Evolutionary conservation across 2,113 vertebrate genomes (phyloP), one percentile per base, ranked within the genome.

Genomic region (Rhinichthys klamathensis): DNA sequence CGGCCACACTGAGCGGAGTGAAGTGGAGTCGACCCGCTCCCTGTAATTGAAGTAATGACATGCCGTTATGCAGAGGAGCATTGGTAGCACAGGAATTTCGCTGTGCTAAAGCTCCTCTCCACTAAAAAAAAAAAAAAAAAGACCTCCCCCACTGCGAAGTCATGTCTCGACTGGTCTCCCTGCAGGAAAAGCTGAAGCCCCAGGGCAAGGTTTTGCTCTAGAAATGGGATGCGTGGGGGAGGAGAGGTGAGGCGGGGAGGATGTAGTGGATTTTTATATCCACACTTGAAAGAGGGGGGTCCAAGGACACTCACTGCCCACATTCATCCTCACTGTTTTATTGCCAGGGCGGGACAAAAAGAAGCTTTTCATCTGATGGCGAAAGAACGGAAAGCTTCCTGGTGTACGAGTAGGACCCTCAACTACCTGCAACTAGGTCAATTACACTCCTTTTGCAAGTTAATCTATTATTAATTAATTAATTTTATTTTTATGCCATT

Each of bases 41-140:
- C 85, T 88, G 85, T 85, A 85, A 90, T 83, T 86, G 72, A 80
- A 70, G 61, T 88, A 88, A 90, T 87, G 74, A 76, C 61, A 88
- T 70, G 85, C 69, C 46, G 58, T 73, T 82, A 82, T 74, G 63
- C 72, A 74, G 41, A 30, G 46, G 73, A 84, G 54, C 23, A 25
- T 49, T 30, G 54, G 82, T 35, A 51, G 69, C 21, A 51, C 65
- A 63, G 73, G 83, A 88, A 87, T 85, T 80, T 83, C 32, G 79
- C 82, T 67, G 74, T 13, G 6, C 44, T 25, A 58, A 70, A 69
- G 30, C 11, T 69, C 18, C 15, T 63, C 49, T 7, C 27, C 13
- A 83, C 49, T 16, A 3, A 1, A 27, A 27, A 78, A 30, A 35
- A 60, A 78, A 30, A 35, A 60, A 74, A 27, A 56, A 27, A 30